These are phyloP conservation scores for Monomorium pharaonis DNA, from an alignment of 1,140 invertebrate species.

Conservation along the genomic window DNA sequence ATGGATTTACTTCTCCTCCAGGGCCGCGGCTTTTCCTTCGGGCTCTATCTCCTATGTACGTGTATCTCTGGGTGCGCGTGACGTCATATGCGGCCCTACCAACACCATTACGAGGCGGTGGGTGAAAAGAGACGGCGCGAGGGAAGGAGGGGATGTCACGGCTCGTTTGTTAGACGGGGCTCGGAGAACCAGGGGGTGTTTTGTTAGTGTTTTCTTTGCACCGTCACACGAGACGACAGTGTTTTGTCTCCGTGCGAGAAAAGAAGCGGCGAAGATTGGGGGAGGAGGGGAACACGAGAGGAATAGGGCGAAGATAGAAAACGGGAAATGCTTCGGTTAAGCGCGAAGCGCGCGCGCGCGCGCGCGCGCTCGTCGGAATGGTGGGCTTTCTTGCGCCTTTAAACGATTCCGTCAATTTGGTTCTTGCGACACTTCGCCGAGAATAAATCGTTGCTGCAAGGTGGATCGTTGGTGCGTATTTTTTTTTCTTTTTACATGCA, in stretches of 20 bases:
- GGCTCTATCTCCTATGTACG: conserved; percentile 76
- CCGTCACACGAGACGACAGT: conserved; percentile 67
- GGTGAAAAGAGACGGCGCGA: conserved; percentile 24
- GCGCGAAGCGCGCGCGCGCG: too few relatives aligned
- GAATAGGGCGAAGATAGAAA: conserved; percentile 56
- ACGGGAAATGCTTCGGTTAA: conserved; percentile 65
- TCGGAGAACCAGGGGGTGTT: conserved; percentile 72
- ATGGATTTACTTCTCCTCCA: conserved; percentile 84
- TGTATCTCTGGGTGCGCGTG: conserved; percentile 76
- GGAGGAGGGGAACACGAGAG: not conserved
- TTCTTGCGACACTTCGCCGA: conserved; percentile 48
- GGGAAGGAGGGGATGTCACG: conserved; percentile 75
- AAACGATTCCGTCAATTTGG: conserved; percentile 65
- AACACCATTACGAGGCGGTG: conserved; percentile 70
- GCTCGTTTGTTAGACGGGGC: conserved; percentile 80
- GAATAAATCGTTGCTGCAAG: conserved; percentile 60
- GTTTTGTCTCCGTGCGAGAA: conserved; percentile 63
- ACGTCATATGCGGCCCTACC: conserved; percentile 77
- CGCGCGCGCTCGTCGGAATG: too few relatives aligned
- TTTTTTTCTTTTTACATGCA: conserved; percentile 8
- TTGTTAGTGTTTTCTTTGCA: conserved; percentile 77
- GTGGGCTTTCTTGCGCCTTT: conserved; percentile 55
- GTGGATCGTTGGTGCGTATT: conserved; percentile 9
- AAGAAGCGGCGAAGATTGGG: conserved; percentile 50
- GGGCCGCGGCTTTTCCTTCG: conserved; percentile 80